A percentile compares a stretch with the other conserved stretches of the same genome.
Evolutionary conservation across 2,797 vertebrate genomes (phyloP).

Genomic region (Hoplostethus atlanticus): DNA sequence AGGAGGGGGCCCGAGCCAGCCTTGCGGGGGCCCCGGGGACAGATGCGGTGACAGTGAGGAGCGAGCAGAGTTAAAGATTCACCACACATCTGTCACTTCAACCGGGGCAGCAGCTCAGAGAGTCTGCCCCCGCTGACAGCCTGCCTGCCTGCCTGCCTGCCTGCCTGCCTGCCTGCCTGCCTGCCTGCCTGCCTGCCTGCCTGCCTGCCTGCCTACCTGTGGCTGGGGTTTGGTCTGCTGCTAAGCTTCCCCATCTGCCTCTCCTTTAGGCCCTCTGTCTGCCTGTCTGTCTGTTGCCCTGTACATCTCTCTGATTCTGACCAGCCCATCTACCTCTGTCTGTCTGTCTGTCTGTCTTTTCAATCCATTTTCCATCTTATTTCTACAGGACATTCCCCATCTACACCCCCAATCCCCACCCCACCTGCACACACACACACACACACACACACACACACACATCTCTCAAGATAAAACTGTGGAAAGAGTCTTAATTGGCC

Average conservation of each 20-base stretch:
- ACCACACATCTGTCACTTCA: conserved; percentile 86
- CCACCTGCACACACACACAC: neutral
- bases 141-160: conserved; percentile 53
- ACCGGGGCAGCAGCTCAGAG: conserved; percentile 67
- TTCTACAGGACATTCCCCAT: too few relatives aligned
- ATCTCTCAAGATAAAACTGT: conserved; percentile 37
- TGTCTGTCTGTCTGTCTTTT: conserved; percentile 42
- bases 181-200: conserved; percentile 41
- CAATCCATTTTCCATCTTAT: conserved; percentile 13
- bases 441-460: conserved; percentile 41
- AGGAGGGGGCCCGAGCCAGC: conserved; percentile 60
- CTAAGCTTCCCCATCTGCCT: conserved; percentile 72
- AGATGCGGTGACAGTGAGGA: conserved; percentile 84
- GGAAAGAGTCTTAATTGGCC: conserved; percentile 49
- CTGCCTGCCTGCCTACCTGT: conserved; percentile 75
- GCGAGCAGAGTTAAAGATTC: conserved; percentile 84
- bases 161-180: too few relatives aligned
- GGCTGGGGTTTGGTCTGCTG: conserved; percentile 56
- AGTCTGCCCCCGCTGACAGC: conserved; percentile 68
- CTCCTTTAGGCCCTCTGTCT: conserved; percentile 32
- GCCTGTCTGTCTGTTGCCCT: conserved; percentile 19
- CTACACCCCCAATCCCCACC: neutral
- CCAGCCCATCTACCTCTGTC: neutral
- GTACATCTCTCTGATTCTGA: conserved; percentile 7
- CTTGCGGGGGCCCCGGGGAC: conserved; percentile 61